Conservation (phyloP, 2,888 invertebrate species). For the Ichneumoninae sp. region DNA sequence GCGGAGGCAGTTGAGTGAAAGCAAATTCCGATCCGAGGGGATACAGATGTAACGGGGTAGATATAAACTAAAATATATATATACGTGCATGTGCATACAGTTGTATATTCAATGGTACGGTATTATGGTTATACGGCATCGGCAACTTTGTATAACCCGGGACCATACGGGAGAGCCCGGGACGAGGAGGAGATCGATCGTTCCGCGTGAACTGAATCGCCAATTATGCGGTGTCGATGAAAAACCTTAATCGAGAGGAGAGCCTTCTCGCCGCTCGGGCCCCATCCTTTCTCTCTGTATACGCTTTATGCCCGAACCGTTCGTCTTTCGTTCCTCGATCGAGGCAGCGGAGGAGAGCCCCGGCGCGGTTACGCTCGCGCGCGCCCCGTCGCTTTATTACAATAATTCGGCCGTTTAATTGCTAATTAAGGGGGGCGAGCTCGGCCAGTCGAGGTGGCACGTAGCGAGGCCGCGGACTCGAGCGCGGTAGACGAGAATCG, state of each 20-base stretch:
- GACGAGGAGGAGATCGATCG: slow-evolving; percentile 66
- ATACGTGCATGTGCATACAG: background rate
- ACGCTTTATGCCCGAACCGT: slow-evolving; percentile 6
- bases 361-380: slow-evolving; percentile 62
- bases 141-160: slow-evolving; percentile 16
- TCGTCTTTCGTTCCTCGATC: slow-evolving; percentile 7
- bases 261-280: slow-evolving; percentile 20
- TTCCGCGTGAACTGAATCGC: slow-evolving; percentile 69
- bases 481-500: slow-evolving; percentile 68
- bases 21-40: slow-evolving; percentile 65
- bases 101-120: background rate
- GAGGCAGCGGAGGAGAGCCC: background rate
- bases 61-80: slow-evolving; percentile 43
- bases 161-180: slow-evolving; percentile 24
- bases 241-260: slow-evolving; percentile 63
- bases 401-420: slow-evolving; percentile 81
- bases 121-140: background rate
- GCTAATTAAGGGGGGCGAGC: slow-evolving; percentile 75
- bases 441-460: slow-evolving; percentile 32
- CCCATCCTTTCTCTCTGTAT: background rate
- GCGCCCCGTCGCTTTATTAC: slow-evolving; percentile 76
- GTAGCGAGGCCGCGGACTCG: slow-evolving; percentile 31
- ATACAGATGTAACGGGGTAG: slow-evolving; percentile 69
- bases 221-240: slow-evolving; percentile 68
- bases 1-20: slow-evolving; percentile 61